These are phyloP conservation scores for Morphnarchus princeps DNA, from an alignment of 2,113 vertebrate species.

Conservation along the genomic window DNA sequence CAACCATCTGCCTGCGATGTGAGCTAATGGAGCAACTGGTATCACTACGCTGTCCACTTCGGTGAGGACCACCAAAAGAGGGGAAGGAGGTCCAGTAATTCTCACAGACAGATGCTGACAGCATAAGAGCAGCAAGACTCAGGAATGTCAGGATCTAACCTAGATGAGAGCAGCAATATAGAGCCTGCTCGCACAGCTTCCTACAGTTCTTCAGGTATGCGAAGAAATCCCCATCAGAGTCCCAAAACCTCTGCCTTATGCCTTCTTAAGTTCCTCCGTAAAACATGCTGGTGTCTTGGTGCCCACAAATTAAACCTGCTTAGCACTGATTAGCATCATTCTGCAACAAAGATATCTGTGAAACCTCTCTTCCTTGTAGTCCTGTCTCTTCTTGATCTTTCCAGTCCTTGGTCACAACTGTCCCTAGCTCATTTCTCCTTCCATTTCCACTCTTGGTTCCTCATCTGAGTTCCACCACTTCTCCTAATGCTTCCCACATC, in stretches of 20 bases:
- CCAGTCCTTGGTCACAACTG: neutral
- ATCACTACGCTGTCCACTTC: neutral
- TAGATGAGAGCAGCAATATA: neutral
- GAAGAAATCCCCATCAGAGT: neutral
- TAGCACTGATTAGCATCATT: neutral
- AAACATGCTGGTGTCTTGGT: neutral
- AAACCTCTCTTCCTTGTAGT: neutral
- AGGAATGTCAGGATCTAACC: neutral
- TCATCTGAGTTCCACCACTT: neutral
- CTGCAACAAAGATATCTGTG: rapidly evolving
- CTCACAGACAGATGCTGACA: neutral
- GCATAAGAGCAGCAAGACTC: neutral
- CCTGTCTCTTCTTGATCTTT: neutral
- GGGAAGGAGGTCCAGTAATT: neutral
- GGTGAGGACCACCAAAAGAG: neutral
- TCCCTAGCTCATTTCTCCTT: neutral
- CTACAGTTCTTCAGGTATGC: neutral
- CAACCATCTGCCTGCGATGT: neutral
- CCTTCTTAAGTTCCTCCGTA: neutral
- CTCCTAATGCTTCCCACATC: neutral
- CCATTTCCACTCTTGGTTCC: neutral
- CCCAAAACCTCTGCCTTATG: neutral
- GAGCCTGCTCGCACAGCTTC: neutral
- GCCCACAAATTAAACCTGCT: neutral
- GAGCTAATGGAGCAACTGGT: neutral